A percentile compares a stretch with the other conserved stretches of the same genome.
phyloP scores from a whole-genome alignment of 2,888 invertebrate species.

The Pachliopta kotzebuea region DNA sequence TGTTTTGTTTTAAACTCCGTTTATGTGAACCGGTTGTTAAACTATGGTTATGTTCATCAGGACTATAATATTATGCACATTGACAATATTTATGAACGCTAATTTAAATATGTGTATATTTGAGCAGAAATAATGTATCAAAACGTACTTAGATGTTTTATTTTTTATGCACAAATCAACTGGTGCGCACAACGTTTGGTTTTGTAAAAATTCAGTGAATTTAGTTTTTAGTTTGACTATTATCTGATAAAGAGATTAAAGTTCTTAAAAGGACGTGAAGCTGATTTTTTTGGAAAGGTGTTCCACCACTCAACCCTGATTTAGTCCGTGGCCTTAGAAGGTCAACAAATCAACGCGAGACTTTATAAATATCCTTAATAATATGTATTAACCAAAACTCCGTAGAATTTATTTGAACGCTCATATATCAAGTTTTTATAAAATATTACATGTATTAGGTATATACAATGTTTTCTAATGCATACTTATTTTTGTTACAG shows the following conservation, averaged over 20 bases:
- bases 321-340: too few species aligned
- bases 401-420: too few species aligned
- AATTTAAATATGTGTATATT: background rate
- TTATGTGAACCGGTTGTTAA: background rate
- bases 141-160: background rate
- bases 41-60: background rate
- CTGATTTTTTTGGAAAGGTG: too few species aligned
- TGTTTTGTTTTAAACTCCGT: constrained; percentile 20
- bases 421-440: too few species aligned
- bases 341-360: too few species aligned
- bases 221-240: background rate
- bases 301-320: too few species aligned
- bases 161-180: background rate
- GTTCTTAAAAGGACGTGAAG: background rate
- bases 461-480: too few species aligned
- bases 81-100: background rate
- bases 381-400: too few species aligned
- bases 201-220: background rate
- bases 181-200: background rate
- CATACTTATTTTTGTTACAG: too few species aligned
- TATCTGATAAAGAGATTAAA: background rate
- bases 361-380: too few species aligned
- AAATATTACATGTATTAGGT: too few species aligned
- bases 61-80: too few species aligned
- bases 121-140: background rate